Conservation (phyloP, 92 coral and sea anemone genomes). For the Umimayanthus chanpuru region DNA sequence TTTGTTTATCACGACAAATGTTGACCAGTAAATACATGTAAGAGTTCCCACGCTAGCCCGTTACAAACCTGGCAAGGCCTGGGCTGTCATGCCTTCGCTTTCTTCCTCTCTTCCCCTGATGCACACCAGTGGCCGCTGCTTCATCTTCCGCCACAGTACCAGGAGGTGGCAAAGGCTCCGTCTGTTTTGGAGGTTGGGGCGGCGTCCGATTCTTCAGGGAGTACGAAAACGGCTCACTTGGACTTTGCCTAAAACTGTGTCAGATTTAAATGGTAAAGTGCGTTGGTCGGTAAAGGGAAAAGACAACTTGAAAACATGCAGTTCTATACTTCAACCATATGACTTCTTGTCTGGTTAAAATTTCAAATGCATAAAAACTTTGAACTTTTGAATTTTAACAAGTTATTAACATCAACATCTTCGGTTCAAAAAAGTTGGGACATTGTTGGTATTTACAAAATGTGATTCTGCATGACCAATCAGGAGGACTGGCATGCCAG, state of each 20-base stretch:
- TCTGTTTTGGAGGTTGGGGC: constrained; percentile 37
- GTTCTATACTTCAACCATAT: no score
- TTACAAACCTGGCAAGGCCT: not conserved
- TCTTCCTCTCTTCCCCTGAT: constrained; percentile 25
- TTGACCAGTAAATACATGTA: no score
- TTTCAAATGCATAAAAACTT: no score
- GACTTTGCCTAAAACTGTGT: constrained; percentile 21
- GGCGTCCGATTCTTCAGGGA: constrained; percentile 28
- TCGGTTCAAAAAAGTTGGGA: no score
- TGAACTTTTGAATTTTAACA: no score
- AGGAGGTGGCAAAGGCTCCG: constrained; percentile 37
- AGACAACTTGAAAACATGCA: not conserved
- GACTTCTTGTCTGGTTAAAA: no score
- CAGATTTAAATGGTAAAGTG: not conserved
- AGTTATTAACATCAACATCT: no score
- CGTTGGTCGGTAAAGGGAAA: not conserved
- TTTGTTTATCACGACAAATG: no score
- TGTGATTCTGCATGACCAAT: no score
- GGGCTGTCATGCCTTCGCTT: constrained; percentile 16
- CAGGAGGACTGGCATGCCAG: no score
- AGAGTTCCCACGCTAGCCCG: not conserved
- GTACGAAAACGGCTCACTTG: constrained; percentile 17
- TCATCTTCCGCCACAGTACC: constrained; percentile 21
- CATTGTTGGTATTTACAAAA: no score
- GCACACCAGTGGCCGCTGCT: not conserved